Evolutionary conservation across 2,797 vertebrate species (phyloP), one percentile per base, ranked within the genome.

Genomic region (Malacoctenus gilli): DNA sequence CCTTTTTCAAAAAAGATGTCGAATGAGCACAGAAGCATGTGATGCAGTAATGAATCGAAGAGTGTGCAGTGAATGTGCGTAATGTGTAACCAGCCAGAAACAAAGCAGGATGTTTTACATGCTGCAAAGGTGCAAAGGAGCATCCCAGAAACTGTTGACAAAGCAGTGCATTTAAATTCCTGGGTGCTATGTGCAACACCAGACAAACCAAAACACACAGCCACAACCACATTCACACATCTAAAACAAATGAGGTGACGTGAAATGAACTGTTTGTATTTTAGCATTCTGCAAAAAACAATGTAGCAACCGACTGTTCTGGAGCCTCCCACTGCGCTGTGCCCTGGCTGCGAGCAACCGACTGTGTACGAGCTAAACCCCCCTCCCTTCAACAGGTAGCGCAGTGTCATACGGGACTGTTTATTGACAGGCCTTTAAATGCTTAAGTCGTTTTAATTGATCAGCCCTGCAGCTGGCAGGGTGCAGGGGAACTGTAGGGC

Each of bases 391-490:
- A 89, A 50, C 55, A 87, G 56, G 80, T 89, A 84, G 83, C 68
- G 78, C 75, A 75, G 81, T 84, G 84, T 87, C 88, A 89, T 78
- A 83, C 78, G 89, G 89, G 89, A 90, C 81, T 80, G 79, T 85
- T 86, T 90, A 76, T 87, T 91, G 93, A 94, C 83, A 63, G 88
- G 79, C 83, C 85, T 90, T 87, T 89, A 94, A 93, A 84, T 78
- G 82, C 87, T 85, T 81, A 79, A 88, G 89, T 91, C 89, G 83
- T 93, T 94, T 93, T 84, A 92, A 95, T 92, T 83, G 93, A 95
- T 92, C 90, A 80, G 69, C 72, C 53, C 89, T 83, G 68, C 89
- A 89, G 92, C 87, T 54, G 60, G 48, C 68, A 19, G 79, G 79
- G 69, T 80, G 76, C 53, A 59, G 43, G 37, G 52, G 52, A 62